phyloP scores from a whole-genome alignment of 2,888 invertebrate genomes.

The Candidula unifasciata region DNA sequence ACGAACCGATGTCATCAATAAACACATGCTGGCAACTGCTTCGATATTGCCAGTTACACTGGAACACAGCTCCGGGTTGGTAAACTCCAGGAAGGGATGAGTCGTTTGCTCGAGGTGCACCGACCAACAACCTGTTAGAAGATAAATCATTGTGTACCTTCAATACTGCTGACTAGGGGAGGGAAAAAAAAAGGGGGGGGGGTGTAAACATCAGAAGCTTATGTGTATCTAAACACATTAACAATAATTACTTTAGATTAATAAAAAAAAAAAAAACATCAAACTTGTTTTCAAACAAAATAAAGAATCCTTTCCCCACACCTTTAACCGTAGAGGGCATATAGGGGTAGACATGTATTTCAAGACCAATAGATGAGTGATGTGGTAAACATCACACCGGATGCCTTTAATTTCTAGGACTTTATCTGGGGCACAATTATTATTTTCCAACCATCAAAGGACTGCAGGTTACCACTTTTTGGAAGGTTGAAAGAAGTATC shows the following conservation, averaged over 20 bases:
- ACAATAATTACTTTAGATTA: background rate
- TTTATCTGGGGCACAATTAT: too few relatives aligned
- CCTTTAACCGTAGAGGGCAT: too few relatives aligned
- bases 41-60: slow-evolving; percentile 58
- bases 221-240: background rate
- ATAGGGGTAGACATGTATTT: too few relatives aligned
- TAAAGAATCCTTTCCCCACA: too few relatives aligned
- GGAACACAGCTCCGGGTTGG: slow-evolving; percentile 63
- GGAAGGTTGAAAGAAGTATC: too few relatives aligned
- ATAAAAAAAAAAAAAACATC: background rate
- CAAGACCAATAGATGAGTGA: too few relatives aligned
- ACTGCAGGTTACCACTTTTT: too few relatives aligned
- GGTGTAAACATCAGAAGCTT: background rate
- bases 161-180: background rate
- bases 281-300: too few relatives aligned
- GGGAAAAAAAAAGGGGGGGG: too few relatives aligned
- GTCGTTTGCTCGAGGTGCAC: slow-evolving; percentile 64
- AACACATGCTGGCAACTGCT: slow-evolving; percentile 47
- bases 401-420: too few relatives aligned
- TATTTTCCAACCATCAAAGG: too few relatives aligned
- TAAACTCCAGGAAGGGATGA: slow-evolving; percentile 53
- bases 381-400: too few relatives aligned
- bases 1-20: slow-evolving; percentile 55
- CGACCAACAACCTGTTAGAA: slow-evolving; percentile 61
- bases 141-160: background rate